Evolutionary conservation across 2,888 invertebrate genomes (phyloP).

Genomic region (Phania funesta): DNA sequence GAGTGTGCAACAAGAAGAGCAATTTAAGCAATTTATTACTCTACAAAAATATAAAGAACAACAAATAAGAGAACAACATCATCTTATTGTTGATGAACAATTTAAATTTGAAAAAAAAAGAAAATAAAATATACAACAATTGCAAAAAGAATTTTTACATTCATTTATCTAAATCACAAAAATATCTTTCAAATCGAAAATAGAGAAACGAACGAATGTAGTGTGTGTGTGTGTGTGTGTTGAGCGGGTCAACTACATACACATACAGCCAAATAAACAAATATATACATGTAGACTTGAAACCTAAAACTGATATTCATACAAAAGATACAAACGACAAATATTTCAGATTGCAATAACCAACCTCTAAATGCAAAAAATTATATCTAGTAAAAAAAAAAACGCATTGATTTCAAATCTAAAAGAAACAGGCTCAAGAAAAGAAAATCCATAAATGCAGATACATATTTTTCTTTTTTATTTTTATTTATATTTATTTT

Average conservation of each 20-base stretch:
- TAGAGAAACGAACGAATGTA: slow-evolving; percentile 3
- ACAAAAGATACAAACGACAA: slow-evolving; percentile 55
- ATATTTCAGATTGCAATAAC: slow-evolving; percentile 62
- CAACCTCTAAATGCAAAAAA: slow-evolving; percentile 53
- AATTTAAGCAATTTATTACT: slow-evolving; percentile 9
- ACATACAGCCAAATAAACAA: background rate
- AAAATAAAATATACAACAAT: slow-evolving; percentile 13
- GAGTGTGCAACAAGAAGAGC: background rate
- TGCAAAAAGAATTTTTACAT: slow-evolving; percentile 46
- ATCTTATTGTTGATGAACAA: background rate
- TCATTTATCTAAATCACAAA: slow-evolving; percentile 58
- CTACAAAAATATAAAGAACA: background rate
- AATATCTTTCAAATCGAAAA: slow-evolving; percentile 41
- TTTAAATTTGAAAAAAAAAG: slow-evolving; percentile 43
- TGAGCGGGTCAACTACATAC: background rate
- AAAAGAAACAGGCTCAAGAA: slow-evolving; percentile 63
- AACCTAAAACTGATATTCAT: slow-evolving; percentile 52
- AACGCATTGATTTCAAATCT: slow-evolving; percentile 44
- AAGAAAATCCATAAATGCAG: slow-evolving; percentile 62
- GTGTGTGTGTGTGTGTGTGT: background rate
- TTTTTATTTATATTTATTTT: slow-evolving; percentile 27
- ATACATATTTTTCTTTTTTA: slow-evolving; percentile 22
- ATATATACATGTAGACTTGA: slow-evolving; percentile 16
- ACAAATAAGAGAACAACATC: background rate
- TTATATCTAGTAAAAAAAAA: slow-evolving; percentile 15